Evolutionary conservation across 2,797 vertebrate genomes (phyloP), one percentile per base, ranked within the genome.

Genomic region (Triplophysa bombifrons): DNA sequence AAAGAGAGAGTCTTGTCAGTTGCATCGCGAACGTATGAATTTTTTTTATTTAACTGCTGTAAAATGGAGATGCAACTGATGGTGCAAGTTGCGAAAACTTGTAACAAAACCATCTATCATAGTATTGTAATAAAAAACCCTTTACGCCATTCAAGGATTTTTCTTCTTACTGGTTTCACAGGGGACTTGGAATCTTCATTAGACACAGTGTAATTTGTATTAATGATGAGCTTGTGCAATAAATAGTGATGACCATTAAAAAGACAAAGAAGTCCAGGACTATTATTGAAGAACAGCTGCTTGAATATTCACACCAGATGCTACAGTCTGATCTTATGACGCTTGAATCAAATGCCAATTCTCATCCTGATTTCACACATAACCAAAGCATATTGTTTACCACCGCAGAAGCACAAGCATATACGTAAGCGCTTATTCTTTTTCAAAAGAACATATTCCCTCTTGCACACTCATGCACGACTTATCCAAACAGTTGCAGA

Each of bases 1-100:
- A 84, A 41, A 72, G 10, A 53, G 4, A 12, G 68, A 14, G 83
- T 74, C 20, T 55, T 38, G 30, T 71, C 25, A 74, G 11, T 53
- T n/a, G 14, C 5, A 46, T 46, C 4, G 50, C 14, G 2, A 76
- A 30, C 34, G 5, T 27, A 51, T 60, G 16, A 8, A 41, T 34
- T 6, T 34, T 34, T 41, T 41, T 9, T 6, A 10, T 41, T 41
- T 41, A 41, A 22, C 12, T 13, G 55, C 11, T 58, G 55, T 58
- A 22, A 56, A 20, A 20, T 19, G 16, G 50, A 17, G 44, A 12
- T 44, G 44, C 30, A 34, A 34, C 27, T 30, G 27, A 30, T 3
- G 3, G 27, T 30, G 27, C 30, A 34, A 34, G 30, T 44, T 44
- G 44, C 11, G 10, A 44, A 34, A 34, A 34, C 30, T 34, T 34